phyloP scores from a whole-genome alignment of 2,888 invertebrate genomes.

The Cyaniris semiargus region DNA sequence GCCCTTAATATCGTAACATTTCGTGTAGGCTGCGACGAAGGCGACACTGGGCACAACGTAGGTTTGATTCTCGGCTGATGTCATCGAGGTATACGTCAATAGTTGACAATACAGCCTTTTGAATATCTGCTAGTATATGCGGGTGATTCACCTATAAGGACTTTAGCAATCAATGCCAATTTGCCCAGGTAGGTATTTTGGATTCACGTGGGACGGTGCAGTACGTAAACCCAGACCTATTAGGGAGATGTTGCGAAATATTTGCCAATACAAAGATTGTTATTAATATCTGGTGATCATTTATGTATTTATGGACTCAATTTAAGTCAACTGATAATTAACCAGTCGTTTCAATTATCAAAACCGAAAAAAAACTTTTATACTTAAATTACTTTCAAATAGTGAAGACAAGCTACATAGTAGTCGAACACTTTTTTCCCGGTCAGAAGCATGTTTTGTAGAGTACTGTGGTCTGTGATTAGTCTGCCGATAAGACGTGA shows the following conservation, averaged over 20 bases:
- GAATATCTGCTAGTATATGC: conserved; percentile 23
- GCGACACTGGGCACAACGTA: conserved; percentile 43
- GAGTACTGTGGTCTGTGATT: neutral
- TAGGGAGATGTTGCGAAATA: conserved; percentile 15
- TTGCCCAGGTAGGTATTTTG: conserved; percentile 11
- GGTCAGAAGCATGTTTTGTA: neutral
- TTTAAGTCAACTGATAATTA: neutral
- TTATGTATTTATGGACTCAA: neutral
- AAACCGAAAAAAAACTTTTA: no score
- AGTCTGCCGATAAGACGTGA: neutral
- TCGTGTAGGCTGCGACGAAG: conserved; percentile 45
- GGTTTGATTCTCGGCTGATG: conserved; percentile 47
- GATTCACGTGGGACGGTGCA: conserved; percentile 11
- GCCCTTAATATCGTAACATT: conserved; percentile 41
- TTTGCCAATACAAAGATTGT: neutral
- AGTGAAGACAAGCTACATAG: neutral
- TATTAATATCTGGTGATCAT: neutral
- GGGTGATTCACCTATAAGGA: conserved; percentile 27
- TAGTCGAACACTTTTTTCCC: neutral
- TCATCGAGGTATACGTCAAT: conserved; percentile 41
- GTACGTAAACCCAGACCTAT: conserved; percentile 15
- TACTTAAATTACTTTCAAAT: no score
- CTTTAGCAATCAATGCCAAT: conserved; percentile 21
- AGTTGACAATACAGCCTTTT: conserved; percentile 33
- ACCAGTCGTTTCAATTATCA: neutral